Conservation (phyloP, 2,888 invertebrate species). For the Dastarcus helophoroides region DNA sequence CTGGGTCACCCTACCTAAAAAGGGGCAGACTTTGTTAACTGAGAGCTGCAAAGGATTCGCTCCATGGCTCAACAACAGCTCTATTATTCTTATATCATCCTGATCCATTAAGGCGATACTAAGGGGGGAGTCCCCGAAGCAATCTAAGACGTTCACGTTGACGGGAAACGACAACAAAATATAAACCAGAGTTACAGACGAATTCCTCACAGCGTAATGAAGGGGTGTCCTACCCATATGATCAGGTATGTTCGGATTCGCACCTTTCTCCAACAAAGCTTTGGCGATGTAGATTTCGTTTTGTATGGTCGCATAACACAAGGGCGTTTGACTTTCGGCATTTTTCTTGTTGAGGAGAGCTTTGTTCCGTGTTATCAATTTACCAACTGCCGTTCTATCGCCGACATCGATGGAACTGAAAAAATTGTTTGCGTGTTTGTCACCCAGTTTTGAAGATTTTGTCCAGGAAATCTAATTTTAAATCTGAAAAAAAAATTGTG, state of each 20-base stretch:
- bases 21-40: constrained; percentile 5
- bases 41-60: constrained; percentile 12
- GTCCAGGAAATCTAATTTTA: too few species aligned
- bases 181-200: constrained; percentile 12
- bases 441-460: too few species aligned
- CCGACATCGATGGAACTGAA: too few species aligned
- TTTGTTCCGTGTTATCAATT: too few species aligned
- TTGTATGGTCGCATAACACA: constrained; percentile 13
- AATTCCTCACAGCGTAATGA: constrained; percentile 15
- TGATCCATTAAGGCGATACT: constrained; percentile 15
- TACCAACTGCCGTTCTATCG: too few species aligned
- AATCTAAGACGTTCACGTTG: constrained; percentile 16
- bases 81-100: constrained; percentile 15
- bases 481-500: too few species aligned
- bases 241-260: constrained; percentile 16
- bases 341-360: constrained; percentile 9
- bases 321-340: constrained; percentile 10
- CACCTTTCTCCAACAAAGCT: constrained; percentile 16
- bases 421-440: too few species aligned
- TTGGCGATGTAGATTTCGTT: constrained; percentile 9
- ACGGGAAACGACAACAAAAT: constrained; percentile 17
- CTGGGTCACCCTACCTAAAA: constrained; percentile 9
- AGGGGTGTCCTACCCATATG: constrained; percentile 17
- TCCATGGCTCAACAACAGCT: constrained; percentile 17
- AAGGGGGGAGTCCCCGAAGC: constrained; percentile 22